These are phyloP conservation scores for Eristalinus aeneus DNA, from an alignment of 2,888 invertebrate species.

Conservation along the genomic window DNA sequence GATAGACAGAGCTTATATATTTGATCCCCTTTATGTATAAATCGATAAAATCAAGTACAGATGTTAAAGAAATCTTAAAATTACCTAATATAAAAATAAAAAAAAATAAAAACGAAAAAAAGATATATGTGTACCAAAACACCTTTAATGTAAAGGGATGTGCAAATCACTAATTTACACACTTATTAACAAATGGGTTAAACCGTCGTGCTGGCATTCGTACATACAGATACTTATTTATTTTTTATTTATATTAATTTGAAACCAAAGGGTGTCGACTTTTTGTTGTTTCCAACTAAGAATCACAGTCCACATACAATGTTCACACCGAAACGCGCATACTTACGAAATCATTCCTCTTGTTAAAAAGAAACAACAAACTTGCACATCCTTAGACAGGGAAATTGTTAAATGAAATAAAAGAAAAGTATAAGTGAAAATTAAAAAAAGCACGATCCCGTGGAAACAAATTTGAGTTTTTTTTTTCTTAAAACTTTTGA, in stretches of 20 bases:
- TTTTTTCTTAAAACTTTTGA: background rate
- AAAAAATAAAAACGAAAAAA: background rate
- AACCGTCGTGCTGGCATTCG: conserved; percentile 6
- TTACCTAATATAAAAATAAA: conserved; percentile 12
- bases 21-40: conserved; percentile 60
- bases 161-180: conserved; percentile 42
- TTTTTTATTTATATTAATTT: conserved; percentile 45
- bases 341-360: conserved; percentile 46
- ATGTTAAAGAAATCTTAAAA: conserved; percentile 10
- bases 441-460: conserved; percentile 55
- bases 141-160: conserved; percentile 57
- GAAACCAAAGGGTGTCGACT: conserved; percentile 18
- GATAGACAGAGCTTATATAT: conserved; percentile 51
- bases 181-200: background rate
- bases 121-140: background rate
- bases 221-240: conserved; percentile 33
- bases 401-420: conserved; percentile 60
- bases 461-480: conserved; percentile 22
- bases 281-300: conserved; percentile 5
- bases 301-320: conserved; percentile 8
- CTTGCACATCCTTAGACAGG: conserved; percentile 62
- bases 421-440: conserved; percentile 53
- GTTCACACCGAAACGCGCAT: conserved; percentile 20
- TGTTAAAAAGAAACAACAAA: background rate
- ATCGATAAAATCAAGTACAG: conserved; percentile 36